Percentiles rank a stretch among this genome's conserved stretches.
Conservation (phyloP, 2,888 invertebrate species). For the Fissipunctia ypsillon region DNA sequence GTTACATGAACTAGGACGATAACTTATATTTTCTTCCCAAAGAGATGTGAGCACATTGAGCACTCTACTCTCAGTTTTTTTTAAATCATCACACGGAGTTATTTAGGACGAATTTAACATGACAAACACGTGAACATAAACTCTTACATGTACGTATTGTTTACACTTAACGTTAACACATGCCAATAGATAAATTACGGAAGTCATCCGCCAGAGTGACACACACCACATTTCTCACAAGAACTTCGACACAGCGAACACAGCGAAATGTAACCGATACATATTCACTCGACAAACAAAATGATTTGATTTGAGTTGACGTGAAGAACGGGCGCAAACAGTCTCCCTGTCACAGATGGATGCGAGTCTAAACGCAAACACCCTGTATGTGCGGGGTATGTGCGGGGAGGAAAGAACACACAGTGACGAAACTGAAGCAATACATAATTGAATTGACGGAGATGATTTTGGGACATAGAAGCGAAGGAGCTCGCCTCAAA, state of each 20-base stretch:
- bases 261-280: constrained; percentile 47
- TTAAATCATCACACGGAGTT: neutral
- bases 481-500: neutral
- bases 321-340: constrained; percentile 44
- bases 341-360: constrained; percentile 19
- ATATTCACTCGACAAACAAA: constrained; percentile 54
- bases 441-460: constrained; percentile 12
- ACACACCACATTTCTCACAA: constrained; percentile 3
- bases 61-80: no score
- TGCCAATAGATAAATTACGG: constrained; percentile 32
- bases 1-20: neutral
- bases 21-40: neutral
- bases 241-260: constrained; percentile 13
- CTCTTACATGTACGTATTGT: neutral
- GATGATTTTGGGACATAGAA: no score
- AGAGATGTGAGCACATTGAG: neutral
- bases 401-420: constrained; percentile 2
- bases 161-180: neutral
- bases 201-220: constrained; percentile 16
- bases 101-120: neutral
- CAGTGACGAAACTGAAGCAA: constrained; percentile 22
- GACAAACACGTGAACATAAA: neutral
- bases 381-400: neutral
- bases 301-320: constrained; percentile 59
- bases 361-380: constrained; percentile 35